Evolutionary conservation across 1,140 invertebrate genomes (phyloP).

Genomic region (Cydia splendana): DNA sequence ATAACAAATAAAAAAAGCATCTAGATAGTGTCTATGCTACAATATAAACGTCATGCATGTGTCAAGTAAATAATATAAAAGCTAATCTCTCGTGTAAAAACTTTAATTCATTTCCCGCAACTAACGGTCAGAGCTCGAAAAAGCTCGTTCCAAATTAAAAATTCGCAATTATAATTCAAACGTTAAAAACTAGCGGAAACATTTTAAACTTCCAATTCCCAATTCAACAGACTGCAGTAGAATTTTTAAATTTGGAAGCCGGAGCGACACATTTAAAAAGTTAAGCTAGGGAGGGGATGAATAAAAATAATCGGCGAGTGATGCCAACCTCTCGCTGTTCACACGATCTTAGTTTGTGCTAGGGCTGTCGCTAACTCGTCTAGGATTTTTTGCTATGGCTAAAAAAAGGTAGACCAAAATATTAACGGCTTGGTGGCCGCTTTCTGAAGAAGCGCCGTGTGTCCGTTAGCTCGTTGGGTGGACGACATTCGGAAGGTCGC

Average conservation of each 20-base stretch:
- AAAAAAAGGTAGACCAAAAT: no score
- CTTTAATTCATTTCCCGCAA: conserved; percentile 3
- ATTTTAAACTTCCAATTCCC: conserved; percentile 31
- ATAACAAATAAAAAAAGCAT: neutral
- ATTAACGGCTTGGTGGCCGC: no score
- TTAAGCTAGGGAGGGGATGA: conserved; percentile 40
- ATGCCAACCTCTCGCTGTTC: conserved; percentile 56
- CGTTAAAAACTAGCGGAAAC: conserved; percentile 27
- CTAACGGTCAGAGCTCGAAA: neutral
- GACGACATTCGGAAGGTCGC: no score
- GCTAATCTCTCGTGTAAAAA: neutral
- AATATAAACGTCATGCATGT: neutral
- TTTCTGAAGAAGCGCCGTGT: no score
- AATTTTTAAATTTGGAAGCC: conserved; percentile 29
- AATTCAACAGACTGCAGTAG: conserved; percentile 23
- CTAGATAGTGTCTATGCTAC: neutral
- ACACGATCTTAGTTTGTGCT: conserved; percentile 44
- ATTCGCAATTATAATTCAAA: conserved; percentile 22
- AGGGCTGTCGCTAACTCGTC: conserved; percentile 47
- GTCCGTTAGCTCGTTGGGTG: no score
- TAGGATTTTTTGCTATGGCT: neutral
- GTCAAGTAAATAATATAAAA: neutral
- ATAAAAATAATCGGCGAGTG: conserved; percentile 69
- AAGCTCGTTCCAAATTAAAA: conserved; percentile 26
- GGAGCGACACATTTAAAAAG: conserved; percentile 30